Evolutionary conservation across 2,113 vertebrate species (phyloP).

Genomic region (Alligator mississippiensis): DNA sequence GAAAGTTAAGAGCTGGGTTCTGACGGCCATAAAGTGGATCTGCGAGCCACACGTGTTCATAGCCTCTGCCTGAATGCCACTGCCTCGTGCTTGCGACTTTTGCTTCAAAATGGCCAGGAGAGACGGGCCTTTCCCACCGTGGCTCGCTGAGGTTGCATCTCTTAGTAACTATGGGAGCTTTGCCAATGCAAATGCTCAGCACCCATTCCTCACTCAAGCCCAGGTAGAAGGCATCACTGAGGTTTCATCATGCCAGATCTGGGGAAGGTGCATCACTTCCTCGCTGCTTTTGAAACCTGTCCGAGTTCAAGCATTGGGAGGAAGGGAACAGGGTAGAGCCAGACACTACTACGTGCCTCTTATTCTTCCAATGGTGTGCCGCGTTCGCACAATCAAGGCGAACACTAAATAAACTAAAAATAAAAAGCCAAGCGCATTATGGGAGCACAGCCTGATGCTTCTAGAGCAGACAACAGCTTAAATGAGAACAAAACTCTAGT

Average conservation of each 20-base stretch:
- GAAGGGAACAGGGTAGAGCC: background rate
- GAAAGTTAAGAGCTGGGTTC: constrained; percentile 27
- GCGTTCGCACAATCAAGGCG: constrained; percentile 2
- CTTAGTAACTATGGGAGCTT: background rate
- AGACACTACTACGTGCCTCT: background rate
- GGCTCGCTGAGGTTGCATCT: background rate
- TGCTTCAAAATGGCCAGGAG: background rate
- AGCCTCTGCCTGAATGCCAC: constrained; percentile 27
- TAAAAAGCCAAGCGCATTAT: background rate
- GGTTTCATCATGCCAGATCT: background rate
- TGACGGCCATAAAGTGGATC: constrained; percentile 41
- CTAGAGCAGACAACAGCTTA: background rate
- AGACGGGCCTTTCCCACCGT: background rate
- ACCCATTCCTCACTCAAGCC: background rate
- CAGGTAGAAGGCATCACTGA: background rate
- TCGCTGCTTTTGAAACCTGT: background rate
- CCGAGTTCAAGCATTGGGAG: background rate
- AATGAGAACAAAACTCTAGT: background rate
- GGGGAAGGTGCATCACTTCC: background rate
- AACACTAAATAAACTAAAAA: constrained; percentile 17
- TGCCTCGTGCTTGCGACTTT: background rate
- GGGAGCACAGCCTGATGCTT: background rate
- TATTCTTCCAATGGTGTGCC: background rate
- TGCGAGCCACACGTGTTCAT: background rate
- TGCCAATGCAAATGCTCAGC: background rate